phyloP scores from a whole-genome alignment of 2,113 vertebrate species.

The Panurus biarmicus region DNA sequence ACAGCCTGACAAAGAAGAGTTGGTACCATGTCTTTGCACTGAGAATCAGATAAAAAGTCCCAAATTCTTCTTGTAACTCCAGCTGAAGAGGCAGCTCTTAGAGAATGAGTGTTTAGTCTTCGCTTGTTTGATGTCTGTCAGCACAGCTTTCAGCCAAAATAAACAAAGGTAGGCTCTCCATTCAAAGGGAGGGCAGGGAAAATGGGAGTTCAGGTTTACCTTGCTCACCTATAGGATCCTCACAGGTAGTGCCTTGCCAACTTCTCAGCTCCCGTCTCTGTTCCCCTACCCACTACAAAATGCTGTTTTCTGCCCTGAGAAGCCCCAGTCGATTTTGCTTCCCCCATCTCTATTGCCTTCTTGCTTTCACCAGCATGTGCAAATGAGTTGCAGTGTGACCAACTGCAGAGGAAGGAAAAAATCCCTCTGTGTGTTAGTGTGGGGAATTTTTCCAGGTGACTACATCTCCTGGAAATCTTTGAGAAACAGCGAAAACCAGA shows the following conservation, averaged over 20 bases:
- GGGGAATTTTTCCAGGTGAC: background rate
- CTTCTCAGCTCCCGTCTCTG: background rate
- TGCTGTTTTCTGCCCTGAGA: background rate
- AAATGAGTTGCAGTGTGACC: background rate
- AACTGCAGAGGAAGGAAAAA: background rate
- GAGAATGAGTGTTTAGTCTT: background rate
- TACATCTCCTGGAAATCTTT: background rate
- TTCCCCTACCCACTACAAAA: background rate
- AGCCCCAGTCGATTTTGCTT: background rate
- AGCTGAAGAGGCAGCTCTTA: background rate
- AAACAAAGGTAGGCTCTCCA: background rate
- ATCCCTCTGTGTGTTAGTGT: background rate
- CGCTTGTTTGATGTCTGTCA: background rate
- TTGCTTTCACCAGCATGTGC: background rate
- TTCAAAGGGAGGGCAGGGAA: background rate
- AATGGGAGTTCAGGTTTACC: background rate
- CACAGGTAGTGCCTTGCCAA: background rate
- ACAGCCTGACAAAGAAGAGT: background rate
- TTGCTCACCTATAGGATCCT: background rate
- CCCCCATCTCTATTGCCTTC: background rate
- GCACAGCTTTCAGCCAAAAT: background rate
- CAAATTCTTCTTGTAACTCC: background rate
- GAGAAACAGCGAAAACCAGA: background rate
- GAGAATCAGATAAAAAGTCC: background rate
- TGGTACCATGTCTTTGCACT: accelerated